phyloP scores from a whole-genome alignment of 2,888 invertebrate species.

The Hemistola chrysoprasaria region DNA sequence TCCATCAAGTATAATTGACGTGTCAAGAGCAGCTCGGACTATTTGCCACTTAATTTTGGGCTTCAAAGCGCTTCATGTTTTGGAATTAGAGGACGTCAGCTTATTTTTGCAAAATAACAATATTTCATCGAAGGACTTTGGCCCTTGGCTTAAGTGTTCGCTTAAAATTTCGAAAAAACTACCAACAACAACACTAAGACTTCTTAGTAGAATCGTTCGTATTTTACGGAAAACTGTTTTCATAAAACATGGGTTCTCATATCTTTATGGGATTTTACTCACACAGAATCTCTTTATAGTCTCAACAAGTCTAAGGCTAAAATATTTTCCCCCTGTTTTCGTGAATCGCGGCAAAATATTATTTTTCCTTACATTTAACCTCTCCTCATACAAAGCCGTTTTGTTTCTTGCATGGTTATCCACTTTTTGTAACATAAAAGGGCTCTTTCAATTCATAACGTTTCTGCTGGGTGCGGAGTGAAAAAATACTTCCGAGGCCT shows the following conservation, averaged over 20 bases:
- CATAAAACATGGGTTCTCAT: too few species aligned
- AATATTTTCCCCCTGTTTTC: too few species aligned
- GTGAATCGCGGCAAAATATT: constrained; percentile 2
- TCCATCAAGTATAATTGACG: constrained; percentile 23
- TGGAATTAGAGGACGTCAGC: constrained; percentile 3
- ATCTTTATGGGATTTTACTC: too few species aligned
- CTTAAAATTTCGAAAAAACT: not conserved
- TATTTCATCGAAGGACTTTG: too few species aligned
- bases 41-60: constrained; percentile 20
- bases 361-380: constrained; percentile 10
- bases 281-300: too few species aligned
- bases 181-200: not conserved
- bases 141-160: too few species aligned
- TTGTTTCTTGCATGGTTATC: constrained; percentile 17
- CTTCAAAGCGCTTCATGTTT: constrained; percentile 2
- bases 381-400: constrained; percentile 10
- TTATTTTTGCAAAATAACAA: too few species aligned
- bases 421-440: constrained; percentile 18
- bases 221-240: too few species aligned
- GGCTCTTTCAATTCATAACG: constrained; percentile 20
- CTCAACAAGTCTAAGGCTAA: too few species aligned
- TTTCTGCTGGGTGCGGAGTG: constrained; percentile 9
- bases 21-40: constrained; percentile 19
- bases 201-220: too few species aligned
- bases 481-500: constrained; percentile 13